Evolutionary conservation across 2,113 vertebrate genomes (phyloP).

Genomic region (Hiodon tergisus): DNA sequence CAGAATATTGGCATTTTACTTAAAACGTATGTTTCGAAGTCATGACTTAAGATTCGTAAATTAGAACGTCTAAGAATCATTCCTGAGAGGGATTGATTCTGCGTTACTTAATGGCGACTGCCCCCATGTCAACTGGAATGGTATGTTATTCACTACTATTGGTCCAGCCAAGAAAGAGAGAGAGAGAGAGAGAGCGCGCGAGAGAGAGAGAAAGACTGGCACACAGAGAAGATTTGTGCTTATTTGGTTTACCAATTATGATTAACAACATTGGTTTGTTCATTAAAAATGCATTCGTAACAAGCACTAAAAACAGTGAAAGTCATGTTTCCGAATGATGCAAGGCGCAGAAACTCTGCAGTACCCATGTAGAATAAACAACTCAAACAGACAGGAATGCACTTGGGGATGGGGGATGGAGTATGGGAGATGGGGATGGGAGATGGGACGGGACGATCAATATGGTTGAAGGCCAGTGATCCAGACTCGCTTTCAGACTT

Average conservation of each 20-base stretch:
- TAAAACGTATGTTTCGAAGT: too few species aligned
- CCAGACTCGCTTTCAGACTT: not conserved
- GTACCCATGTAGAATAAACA: conserved; percentile 3
- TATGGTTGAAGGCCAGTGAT: not conserved
- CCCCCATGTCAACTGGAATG: too few species aligned
- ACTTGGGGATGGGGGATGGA: not conserved
- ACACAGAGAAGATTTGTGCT: too few species aligned
- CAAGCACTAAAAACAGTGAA: not conserved
- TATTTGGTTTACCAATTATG: not conserved
- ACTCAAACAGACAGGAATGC: not conserved
- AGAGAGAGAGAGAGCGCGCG: too few species aligned
- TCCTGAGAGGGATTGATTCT: too few species aligned
- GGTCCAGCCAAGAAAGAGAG: too few species aligned
- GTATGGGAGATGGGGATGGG: not conserved
- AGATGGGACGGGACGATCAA: not conserved
- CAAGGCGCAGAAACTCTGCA: conserved; percentile 12
- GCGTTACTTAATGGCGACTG: too few species aligned
- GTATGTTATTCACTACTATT: too few species aligned
- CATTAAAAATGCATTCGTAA: conserved; percentile 5
- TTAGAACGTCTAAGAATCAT: too few species aligned
- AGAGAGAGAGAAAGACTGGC: too few species aligned
- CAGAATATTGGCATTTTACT: too few species aligned
- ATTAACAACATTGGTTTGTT: not conserved
- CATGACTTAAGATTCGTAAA: too few species aligned
- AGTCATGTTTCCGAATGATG: conserved; percentile 6